These are phyloP conservation scores for Taurulus bubalis DNA, from an alignment of 2,113 vertebrate species.

Conservation along the genomic window DNA sequence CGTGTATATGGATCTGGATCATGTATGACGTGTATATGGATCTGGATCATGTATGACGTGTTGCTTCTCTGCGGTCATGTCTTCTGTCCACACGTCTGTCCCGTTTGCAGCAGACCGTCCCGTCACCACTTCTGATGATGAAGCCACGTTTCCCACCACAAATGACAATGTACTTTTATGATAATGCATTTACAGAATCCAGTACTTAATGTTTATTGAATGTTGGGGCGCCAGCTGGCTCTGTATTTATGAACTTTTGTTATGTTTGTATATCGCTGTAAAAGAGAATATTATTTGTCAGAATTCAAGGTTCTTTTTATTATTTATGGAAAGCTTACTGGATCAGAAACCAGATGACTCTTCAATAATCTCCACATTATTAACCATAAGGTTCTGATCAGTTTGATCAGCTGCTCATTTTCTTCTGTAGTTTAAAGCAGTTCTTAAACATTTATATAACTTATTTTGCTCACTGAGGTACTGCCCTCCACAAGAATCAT, in stretches of 20 bases:
- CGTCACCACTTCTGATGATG: conserved; percentile 13
- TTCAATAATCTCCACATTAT: conserved; percentile 40
- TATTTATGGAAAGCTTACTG: conserved; percentile 72
- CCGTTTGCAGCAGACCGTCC: too few relatives aligned
- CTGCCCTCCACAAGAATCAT: conserved; percentile 4
- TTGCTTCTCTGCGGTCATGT: too few relatives aligned
- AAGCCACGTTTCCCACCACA: conserved; percentile 50
- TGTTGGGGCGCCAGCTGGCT: conserved; percentile 57
- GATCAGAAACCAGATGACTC: conserved; percentile 59
- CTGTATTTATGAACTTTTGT: conserved; percentile 76
- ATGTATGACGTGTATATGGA: too few relatives aligned
- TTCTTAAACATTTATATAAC: conserved; percentile 39
- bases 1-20: too few relatives aligned
- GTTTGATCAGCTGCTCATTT: conserved; percentile 2
- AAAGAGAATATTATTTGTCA: conserved; percentile 76
- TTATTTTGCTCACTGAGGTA: conserved; percentile 11
- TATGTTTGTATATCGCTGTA: conserved; percentile 75
- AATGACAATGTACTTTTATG: conserved; percentile 60
- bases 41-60: too few relatives aligned
- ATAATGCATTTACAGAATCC: conserved; percentile 58
- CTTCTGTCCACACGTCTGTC: too few relatives aligned
- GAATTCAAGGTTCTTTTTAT: conserved; percentile 66
- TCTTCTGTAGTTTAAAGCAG: neutral
- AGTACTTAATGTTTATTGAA: conserved; percentile 72
- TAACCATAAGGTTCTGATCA: neutral